phyloP scores from a whole-genome alignment of 2,113 vertebrate genomes.

The Athene noctua region DNA sequence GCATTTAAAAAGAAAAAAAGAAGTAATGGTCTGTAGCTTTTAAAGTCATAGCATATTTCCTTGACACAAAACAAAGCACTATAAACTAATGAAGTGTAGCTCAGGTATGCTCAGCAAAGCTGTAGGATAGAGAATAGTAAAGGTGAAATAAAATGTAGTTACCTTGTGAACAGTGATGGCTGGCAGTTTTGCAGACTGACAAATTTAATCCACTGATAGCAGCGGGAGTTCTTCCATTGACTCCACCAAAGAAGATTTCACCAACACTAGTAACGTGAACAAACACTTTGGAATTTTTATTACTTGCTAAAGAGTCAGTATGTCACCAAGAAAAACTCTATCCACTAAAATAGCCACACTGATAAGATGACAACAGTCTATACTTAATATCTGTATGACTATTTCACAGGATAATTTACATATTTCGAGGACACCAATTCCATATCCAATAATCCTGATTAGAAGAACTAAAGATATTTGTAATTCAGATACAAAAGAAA shows the following conservation, averaged over 20 bases:
- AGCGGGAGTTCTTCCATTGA: not conserved
- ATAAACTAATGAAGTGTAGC: not conserved
- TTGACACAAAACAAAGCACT: not conserved
- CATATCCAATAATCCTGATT: not conserved
- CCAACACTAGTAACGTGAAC: rapidly evolving
- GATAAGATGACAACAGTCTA: not conserved
- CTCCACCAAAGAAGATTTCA: not conserved
- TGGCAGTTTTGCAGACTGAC: not conserved
- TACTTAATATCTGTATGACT: not conserved
- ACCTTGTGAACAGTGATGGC: not conserved
- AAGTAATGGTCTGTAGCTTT: not conserved
- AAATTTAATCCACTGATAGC: not conserved
- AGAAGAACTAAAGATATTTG: not conserved
- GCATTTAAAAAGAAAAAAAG: not conserved
- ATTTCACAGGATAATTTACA: not conserved
- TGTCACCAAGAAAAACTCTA: not conserved
- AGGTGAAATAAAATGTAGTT: not conserved
- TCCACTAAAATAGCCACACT: not conserved
- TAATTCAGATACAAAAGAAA: constrained; percentile 2
- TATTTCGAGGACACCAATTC: not conserved
- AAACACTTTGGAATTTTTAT: not conserved
- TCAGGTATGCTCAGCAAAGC: not conserved
- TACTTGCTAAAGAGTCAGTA: not conserved
- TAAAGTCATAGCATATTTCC: not conserved
- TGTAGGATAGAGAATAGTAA: not conserved